phyloP scores from a whole-genome alignment of 1,140 invertebrate genomes.

The Campoletis sonorensis region DNA sequence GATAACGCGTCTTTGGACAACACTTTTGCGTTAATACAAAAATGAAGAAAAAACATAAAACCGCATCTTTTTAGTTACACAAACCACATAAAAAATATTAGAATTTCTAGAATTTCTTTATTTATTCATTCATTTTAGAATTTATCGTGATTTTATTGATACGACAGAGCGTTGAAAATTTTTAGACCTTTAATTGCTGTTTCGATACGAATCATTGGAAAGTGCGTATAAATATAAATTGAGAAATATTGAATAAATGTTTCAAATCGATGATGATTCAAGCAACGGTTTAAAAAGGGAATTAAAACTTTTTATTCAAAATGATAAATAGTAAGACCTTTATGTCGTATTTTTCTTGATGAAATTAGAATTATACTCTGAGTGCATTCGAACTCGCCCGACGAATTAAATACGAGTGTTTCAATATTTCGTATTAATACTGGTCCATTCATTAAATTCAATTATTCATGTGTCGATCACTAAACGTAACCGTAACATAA shows the following conservation, averaged over 20 bases:
- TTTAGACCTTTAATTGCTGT: too few species aligned
- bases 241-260: too few species aligned
- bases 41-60: not conserved
- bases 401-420: not conserved
- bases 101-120: too few species aligned
- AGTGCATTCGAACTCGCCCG: not conserved
- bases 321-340: not conserved
- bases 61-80: too few species aligned
- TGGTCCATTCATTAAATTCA: conserved; percentile 29
- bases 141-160: too few species aligned
- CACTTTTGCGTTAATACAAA: not conserved
- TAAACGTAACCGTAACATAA: conserved; percentile 24
- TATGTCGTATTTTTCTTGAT: not conserved
- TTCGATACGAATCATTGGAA: too few species aligned
- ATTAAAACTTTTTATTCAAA: not conserved
- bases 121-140: too few species aligned
- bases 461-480: conserved; percentile 37
- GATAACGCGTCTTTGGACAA: not conserved
- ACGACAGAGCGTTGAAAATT: too few species aligned
- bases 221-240: too few species aligned
- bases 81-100: too few species aligned
- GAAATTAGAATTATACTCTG: not conserved
- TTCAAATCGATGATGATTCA: too few species aligned
- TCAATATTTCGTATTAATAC: not conserved
- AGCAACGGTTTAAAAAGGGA: too few species aligned